These are phyloP conservation scores for Sesia bembeciformis DNA, from an alignment of 2,888 invertebrate genomes.

Conservation along the genomic window DNA sequence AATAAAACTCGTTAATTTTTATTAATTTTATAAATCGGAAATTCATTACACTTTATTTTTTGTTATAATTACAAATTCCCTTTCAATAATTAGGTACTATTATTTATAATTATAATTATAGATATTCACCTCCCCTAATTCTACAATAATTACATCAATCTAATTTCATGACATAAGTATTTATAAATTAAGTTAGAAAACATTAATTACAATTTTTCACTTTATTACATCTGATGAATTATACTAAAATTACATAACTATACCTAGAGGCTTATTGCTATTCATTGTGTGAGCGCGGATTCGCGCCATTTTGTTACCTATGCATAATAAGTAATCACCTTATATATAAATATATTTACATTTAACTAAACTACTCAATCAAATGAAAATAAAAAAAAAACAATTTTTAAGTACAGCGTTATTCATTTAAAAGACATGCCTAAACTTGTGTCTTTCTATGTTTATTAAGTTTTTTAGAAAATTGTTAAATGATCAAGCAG, in stretches of 20 bases:
- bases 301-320: neutral
- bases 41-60: constrained; percentile 66
- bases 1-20: constrained; percentile 71
- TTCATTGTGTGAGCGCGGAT: constrained; percentile 6
- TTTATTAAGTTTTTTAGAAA: no score
- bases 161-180: constrained; percentile 40
- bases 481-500: no score
- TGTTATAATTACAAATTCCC: constrained; percentile 71
- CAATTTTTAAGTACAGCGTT: no score
- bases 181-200: constrained; percentile 55
- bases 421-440: no score
- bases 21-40: constrained; percentile 74
- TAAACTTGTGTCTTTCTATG: no score
- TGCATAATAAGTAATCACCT: no score
- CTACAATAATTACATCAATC: constrained; percentile 63
- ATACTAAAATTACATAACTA: constrained; percentile 22
- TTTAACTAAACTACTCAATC: no score
- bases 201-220: constrained; percentile 41
- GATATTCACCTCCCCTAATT: constrained; percentile 46
- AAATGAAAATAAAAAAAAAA: no score
- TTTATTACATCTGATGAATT: constrained; percentile 31
- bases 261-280: constrained; percentile 58
- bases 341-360: no score
- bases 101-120: constrained; percentile 58
- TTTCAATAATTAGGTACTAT: constrained; percentile 49